Percentiles rank a stretch among this genome's conserved stretches.
phyloP scores from a whole-genome alignment of 2,888 invertebrate species.

The Julus scanicus region DNA sequence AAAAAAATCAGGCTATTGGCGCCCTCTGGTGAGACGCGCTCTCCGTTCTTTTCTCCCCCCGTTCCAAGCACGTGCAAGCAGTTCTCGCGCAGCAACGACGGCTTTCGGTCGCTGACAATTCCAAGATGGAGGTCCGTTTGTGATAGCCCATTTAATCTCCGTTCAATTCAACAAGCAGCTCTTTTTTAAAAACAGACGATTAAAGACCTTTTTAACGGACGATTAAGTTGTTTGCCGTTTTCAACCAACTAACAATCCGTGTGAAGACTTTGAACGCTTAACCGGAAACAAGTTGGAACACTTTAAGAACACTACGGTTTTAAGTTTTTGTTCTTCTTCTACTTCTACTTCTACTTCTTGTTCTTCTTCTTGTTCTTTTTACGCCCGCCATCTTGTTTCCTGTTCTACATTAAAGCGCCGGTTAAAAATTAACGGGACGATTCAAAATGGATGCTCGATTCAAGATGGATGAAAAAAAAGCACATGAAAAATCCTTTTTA shows the following conservation, averaged over 20 bases:
- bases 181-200: background rate
- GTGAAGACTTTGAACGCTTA: too few relatives aligned
- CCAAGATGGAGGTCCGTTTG: background rate
- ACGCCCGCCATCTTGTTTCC: too few relatives aligned
- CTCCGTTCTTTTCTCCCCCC: background rate
- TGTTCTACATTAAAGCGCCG: too few relatives aligned
- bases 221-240: background rate
- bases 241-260: too few relatives aligned
- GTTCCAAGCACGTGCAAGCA: too few relatives aligned
- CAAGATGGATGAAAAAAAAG: background rate
- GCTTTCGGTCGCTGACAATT: background rate
- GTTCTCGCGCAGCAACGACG: background rate
- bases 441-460: background rate
- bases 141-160: conserved; percentile 36
- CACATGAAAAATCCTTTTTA: too few relatives aligned
- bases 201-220: background rate
- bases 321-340: too few relatives aligned
- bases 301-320: too few relatives aligned
- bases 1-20: background rate
- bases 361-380: too few relatives aligned
- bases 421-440: background rate
- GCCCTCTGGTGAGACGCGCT: background rate
- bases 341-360: too few relatives aligned
- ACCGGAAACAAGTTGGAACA: too few relatives aligned
- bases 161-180: conserved; percentile 37